phyloP scores from a whole-genome alignment of 2,797 vertebrate genomes.

The Clamator glandarius region DNA sequence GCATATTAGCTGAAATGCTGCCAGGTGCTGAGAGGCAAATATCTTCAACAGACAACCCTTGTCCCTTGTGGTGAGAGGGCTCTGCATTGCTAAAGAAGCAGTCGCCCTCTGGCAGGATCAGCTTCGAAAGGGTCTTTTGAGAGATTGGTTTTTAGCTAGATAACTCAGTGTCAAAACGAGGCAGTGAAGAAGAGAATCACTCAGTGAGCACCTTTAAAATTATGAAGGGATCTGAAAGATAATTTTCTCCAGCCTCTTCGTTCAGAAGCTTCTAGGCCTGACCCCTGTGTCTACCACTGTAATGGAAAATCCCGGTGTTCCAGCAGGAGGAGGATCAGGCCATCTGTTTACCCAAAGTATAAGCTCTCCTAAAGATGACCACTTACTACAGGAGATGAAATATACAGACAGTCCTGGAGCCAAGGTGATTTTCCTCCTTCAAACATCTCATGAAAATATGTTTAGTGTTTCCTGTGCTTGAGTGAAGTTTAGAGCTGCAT shows the following conservation, averaged over 20 bases:
- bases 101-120: neutral
- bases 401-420: neutral
- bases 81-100: neutral
- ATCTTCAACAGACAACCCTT: neutral
- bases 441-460: conserved; percentile 4
- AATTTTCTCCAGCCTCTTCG: neutral
- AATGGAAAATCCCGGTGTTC: conserved; percentile 18
- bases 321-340: neutral
- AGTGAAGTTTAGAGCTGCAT: neutral
- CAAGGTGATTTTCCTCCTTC: neutral
- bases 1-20: neutral
- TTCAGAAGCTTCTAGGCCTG: neutral
- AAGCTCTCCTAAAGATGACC: neutral
- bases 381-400: neutral
- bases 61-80: neutral
- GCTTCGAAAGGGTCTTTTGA: neutral
- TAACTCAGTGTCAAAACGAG: conserved; percentile 12
- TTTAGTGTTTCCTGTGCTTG: neutral
- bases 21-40: neutral
- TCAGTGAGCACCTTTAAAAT: conserved; percentile 6
- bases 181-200: neutral
- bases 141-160: neutral
- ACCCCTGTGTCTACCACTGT: neutral
- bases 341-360: neutral
- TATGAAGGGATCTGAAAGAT: neutral